Evolutionary conservation across 2,888 invertebrate genomes (phyloP), one percentile per base, ranked within the genome.

Genomic region (Drosophila putrida): DNA sequence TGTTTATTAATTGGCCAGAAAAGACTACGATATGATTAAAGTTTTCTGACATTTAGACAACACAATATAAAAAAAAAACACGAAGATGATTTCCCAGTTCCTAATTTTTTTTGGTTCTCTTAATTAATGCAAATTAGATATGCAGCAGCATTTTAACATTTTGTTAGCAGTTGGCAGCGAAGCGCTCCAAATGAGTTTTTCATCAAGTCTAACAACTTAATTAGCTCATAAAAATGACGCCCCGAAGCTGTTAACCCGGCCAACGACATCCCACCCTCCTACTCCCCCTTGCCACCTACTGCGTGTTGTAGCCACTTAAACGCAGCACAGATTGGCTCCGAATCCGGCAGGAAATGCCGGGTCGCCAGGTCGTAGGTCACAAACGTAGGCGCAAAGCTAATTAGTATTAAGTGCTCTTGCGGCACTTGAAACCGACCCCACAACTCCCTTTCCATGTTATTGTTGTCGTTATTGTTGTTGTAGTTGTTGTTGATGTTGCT

Each of bases 141-240:
- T 84, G 79, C 72, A 68, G 69, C 70, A 46, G 58, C 51, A 62
- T 61, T 71, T 47, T 62, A 43, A 33, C 57, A 47, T 47, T 47
- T 58, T 35, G 55, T 58, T 64, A 46, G 51, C 62, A 47, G 78
- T 49, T 47, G 43, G 49, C 55, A 55, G 47, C 46, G 53, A 64
- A 64, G 49, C 69, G 72, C 39, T 53, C 36, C 49, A 85, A 89
- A 86, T 82, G 89, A 85, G 80, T 86, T 86, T 89, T 86, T 89
- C 86, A 86, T 86, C 86, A 89, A 74, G 89, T 77, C 85, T 88
- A 86, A 86, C 89, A 89, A 86, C 86, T 89, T 86, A 86, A 86
- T 86, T 86, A 86, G 89, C 86, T 82, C 86, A 85, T 86, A 86
- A 86, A 86, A 86, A 86, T 86, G 72, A 89, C 88, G 72, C 82